Conservation (phyloP, 2,888 invertebrate genomes). For the Andrena camellia region DNA sequence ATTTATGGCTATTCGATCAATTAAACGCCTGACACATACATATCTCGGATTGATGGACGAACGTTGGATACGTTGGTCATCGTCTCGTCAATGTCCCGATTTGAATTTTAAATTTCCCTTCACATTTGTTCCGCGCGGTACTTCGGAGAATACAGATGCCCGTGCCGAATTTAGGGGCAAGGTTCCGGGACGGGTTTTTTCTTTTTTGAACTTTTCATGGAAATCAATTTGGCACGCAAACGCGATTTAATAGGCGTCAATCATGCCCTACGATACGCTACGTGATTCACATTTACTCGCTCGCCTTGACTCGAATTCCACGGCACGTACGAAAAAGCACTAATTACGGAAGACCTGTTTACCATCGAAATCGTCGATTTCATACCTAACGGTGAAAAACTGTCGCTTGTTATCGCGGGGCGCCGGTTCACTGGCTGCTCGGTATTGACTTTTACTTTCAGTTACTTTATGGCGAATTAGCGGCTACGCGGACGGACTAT, state of each 20-base stretch:
- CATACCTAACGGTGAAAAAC: background rate
- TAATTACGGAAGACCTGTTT: slow-evolving; percentile 13
- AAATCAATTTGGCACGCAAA: background rate
- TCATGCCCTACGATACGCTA: slow-evolving; percentile 27
- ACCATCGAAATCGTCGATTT: slow-evolving; percentile 34
- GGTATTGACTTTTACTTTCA: slow-evolving; percentile 7
- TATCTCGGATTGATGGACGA: too few relatives aligned
- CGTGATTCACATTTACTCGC: slow-evolving; percentile 44
- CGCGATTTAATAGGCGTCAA: slow-evolving; percentile 16
- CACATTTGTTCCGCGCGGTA: too few relatives aligned
- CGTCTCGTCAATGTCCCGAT: too few relatives aligned
- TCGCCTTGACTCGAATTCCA: slow-evolving; percentile 69
- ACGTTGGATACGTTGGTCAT: too few relatives aligned
- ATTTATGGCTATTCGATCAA: background rate
- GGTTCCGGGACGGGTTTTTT: too few relatives aligned
- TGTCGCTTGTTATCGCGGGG: background rate
- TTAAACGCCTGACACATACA: background rate
- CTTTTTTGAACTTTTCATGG: background rate
- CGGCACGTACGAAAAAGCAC: slow-evolving; percentile 25
- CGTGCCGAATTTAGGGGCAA: too few relatives aligned
- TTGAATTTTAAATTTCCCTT: too few relatives aligned
- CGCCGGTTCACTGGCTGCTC: background rate
- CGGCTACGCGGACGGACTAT: background rate
- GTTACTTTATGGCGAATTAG: background rate
- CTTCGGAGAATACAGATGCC: too few relatives aligned